Conservation (phyloP, 2,888 invertebrate genomes). For the Diarsia dahlii region DNA sequence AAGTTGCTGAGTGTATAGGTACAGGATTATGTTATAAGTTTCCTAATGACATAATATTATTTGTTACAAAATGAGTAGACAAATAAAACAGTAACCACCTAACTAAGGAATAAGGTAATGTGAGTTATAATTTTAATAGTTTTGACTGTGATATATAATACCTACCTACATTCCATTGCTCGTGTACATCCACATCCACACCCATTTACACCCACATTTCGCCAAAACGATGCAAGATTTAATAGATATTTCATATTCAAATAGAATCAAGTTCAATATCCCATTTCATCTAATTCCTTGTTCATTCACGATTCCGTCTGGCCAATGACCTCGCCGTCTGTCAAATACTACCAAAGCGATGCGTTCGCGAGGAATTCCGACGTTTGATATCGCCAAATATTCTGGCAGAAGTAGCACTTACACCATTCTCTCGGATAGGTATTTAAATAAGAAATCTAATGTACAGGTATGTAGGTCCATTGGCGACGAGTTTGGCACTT, state of each 20-base stretch:
- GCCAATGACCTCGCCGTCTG: constrained; percentile 48
- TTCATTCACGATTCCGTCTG: constrained; percentile 40
- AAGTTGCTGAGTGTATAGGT: no score
- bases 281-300: constrained; percentile 11
- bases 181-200: no score
- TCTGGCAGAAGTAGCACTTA: constrained; percentile 28
- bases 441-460: background rate
- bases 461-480: background rate
- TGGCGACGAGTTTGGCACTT: no score
- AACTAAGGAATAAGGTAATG: no score
- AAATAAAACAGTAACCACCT: no score
- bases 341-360: constrained; percentile 7
- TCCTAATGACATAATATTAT: no score
- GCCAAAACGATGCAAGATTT: background rate
- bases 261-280: constrained; percentile 16
- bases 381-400: constrained; percentile 28
- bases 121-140: no score
- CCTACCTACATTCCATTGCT: no score
- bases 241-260: background rate
- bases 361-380: constrained; percentile 24
- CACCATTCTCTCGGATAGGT: background rate
- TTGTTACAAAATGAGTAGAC: no score
- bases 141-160: no score
- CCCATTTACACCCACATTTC: background rate
- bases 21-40: no score